phyloP scores from a whole-genome alignment of 92 coral and sea anemone genomes.

The Zoanthus solanderi region DNA sequence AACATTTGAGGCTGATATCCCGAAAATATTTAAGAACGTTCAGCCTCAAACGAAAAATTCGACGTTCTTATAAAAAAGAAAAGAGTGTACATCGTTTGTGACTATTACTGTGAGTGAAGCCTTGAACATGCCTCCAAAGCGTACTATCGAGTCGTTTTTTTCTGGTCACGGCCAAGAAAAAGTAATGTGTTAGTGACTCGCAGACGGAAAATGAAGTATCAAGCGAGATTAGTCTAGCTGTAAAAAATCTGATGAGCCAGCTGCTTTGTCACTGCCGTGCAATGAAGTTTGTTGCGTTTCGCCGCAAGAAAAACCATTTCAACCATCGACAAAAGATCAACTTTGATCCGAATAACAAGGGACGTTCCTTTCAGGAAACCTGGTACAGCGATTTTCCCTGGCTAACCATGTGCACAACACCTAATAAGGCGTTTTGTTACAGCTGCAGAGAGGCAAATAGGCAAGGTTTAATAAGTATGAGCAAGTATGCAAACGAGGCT shows the following conservation, averaged over 20 bases:
- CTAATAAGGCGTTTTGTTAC: neutral
- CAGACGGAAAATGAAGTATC: neutral
- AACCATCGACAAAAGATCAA: neutral
- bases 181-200: neutral
- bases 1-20: too few species aligned
- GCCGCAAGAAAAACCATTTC: neutral
- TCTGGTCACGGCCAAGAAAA: neutral
- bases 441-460: constrained; percentile 1
- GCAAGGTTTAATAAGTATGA: constrained; percentile 3
- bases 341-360: neutral
- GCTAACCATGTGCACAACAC: neutral
- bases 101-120: neutral
- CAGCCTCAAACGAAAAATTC: too few species aligned
- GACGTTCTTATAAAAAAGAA: neutral
- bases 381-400: neutral
- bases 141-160: neutral
- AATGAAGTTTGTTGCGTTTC: neutral
- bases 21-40: too few species aligned
- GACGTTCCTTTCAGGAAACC: neutral
- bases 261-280: neutral
- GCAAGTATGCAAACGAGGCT: neutral
- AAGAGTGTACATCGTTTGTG: neutral
- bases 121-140: neutral
- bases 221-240: neutral
- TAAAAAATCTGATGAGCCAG: neutral